Evolutionary conservation across 2,113 vertebrate species (phyloP).

Genomic region (Alethe castanea): DNA sequence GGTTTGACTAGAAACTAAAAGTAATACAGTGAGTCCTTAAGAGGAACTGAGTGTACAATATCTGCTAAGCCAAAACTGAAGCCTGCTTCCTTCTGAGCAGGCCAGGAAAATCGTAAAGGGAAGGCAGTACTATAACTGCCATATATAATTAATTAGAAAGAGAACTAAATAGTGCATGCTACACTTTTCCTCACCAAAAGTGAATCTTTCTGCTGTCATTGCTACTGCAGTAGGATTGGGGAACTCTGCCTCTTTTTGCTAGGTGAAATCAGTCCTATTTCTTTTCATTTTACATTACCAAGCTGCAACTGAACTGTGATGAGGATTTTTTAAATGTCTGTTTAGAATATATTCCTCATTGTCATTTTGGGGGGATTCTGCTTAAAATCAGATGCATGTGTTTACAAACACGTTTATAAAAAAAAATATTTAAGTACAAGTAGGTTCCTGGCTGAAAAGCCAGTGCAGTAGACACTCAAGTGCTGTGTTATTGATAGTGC

Average conservation of each 20-base stretch:
- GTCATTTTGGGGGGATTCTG: not conserved
- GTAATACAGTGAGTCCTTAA: not conserved
- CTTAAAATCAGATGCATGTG: not conserved
- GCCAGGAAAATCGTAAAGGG: not conserved
- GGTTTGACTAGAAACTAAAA: not conserved
- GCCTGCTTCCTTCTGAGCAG: not conserved
- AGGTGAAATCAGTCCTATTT: not conserved
- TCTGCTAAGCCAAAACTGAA: not conserved
- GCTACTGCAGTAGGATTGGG: not conserved
- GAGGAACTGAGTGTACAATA: not conserved
- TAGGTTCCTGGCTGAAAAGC: not conserved
- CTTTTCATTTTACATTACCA: not conserved
- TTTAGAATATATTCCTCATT: not conserved
- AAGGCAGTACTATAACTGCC: not conserved
- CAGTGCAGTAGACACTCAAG: not conserved
- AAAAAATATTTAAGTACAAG: not conserved
- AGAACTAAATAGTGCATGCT: not conserved
- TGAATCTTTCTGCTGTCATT: not conserved
- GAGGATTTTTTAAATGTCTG: not conserved
- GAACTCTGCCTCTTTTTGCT: not conserved
- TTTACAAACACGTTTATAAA: not conserved
- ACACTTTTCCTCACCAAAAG: not conserved
- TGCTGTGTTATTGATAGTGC: not conserved
- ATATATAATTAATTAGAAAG: not conserved
- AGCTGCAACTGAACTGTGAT: not conserved